Evolutionary conservation across 2,113 vertebrate genomes (phyloP).

Genomic region (Sporophila hypoxantha): DNA sequence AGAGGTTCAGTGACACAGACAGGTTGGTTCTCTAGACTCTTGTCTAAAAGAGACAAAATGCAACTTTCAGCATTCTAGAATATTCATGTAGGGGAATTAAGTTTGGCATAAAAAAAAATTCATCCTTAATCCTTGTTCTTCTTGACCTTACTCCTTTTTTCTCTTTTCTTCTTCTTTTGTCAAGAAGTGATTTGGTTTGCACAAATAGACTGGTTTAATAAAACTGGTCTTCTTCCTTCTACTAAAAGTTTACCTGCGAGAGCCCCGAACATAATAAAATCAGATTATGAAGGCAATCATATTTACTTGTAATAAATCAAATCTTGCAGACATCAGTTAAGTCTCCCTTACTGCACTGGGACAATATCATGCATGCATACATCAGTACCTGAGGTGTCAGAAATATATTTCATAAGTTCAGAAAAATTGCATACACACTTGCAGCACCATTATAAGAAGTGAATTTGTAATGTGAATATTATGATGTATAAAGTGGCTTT

Average conservation of each 20-base stretch:
- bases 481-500: slow-evolving; percentile 85
- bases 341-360: slow-evolving; percentile 73
- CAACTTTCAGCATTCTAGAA: background rate
- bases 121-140: slow-evolving; percentile 2
- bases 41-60: background rate
- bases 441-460: slow-evolving; percentile 69
- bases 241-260: slow-evolving; percentile 91
- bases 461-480: slow-evolving; percentile 81
- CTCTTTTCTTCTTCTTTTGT: background rate
- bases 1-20: background rate
- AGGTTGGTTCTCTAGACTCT: background rate
- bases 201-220: slow-evolving; percentile 84
- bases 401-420: slow-evolving; percentile 80
- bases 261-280: slow-evolving; percentile 96
- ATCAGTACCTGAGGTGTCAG: slow-evolving; percentile 75
- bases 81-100: background rate
- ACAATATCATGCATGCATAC: slow-evolving; percentile 74
- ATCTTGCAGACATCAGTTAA: slow-evolving; percentile 89
- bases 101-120: background rate
- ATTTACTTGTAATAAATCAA: slow-evolving; percentile 97
- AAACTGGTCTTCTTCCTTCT: slow-evolving; percentile 83
- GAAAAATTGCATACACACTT: slow-evolving; percentile 70
- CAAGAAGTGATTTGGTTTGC: slow-evolving; percentile 67
- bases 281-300: slow-evolving; percentile 95
- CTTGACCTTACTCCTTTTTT: background rate